Evolutionary conservation across 2,113 vertebrate genomes (phyloP).

Genomic region (Cryptotis parvus): DNA sequence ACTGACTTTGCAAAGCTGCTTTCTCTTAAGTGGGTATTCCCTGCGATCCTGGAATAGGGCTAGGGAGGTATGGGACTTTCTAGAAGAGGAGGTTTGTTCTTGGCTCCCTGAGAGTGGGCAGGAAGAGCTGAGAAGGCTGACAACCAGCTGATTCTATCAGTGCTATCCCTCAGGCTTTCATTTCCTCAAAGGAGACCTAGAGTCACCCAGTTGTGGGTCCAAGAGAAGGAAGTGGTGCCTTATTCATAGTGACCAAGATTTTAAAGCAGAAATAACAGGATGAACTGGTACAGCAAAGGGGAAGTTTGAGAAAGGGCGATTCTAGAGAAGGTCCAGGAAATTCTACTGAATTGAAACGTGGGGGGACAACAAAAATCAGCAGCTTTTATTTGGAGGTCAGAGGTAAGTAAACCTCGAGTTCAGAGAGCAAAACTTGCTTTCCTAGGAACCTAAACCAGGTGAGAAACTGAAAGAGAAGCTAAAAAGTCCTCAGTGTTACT

Average conservation of each 20-base stretch:
- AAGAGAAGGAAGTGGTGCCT: neutral
- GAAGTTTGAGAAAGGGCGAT: constrained; percentile 22
- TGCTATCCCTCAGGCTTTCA: neutral
- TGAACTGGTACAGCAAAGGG: constrained; percentile 26
- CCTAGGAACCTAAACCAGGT: neutral
- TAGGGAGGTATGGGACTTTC: too few relatives aligned
- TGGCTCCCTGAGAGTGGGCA: too few relatives aligned
- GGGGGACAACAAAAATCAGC: neutral
- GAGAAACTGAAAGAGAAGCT: neutral
- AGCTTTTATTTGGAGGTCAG: neutral
- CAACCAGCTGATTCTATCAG: neutral
- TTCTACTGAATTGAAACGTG: constrained; percentile 56
- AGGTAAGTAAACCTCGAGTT: neutral
- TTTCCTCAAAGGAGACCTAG: neutral
- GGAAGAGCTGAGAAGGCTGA: neutral
- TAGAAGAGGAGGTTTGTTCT: neutral
- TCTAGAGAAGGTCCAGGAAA: constrained; percentile 49
- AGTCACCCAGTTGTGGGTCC: neutral
- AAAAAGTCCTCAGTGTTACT: neutral
- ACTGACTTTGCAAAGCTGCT: neutral
- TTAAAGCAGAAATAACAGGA: constrained; percentile 66
- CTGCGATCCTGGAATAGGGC: neutral
- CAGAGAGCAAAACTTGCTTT: constrained; percentile 38
- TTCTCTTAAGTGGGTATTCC: neutral
- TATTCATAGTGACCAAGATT: neutral